Conservation (phyloP, 2,888 invertebrate species). For the Limenitis camilla region DNA sequence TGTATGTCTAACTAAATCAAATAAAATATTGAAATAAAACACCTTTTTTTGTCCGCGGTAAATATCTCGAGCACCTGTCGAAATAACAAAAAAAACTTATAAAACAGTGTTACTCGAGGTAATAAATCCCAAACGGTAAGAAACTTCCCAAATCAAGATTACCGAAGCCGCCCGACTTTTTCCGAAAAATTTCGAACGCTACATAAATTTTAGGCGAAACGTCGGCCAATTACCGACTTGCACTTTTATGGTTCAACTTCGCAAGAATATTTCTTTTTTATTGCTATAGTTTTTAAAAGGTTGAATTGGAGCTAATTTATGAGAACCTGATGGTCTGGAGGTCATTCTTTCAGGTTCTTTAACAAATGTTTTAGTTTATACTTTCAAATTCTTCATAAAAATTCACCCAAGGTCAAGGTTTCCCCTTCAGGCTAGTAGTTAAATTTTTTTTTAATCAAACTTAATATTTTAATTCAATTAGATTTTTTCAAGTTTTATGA, state of each 20-base stretch:
- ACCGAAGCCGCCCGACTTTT: conserved; percentile 30
- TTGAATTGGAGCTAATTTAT: conserved; percentile 28
- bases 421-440: too few species aligned
- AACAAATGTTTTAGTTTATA: too few species aligned
- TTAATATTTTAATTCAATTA: too few species aligned
- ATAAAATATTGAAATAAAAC: not conserved
- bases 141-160: conserved; percentile 28
- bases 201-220: conserved; percentile 29
- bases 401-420: too few species aligned
- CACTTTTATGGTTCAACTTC: conserved; percentile 32
- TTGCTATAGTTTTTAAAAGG: conserved; percentile 40
- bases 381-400: too few species aligned
- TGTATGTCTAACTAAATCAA: too few species aligned
- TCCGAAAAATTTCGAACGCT: conserved; percentile 30
- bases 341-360: too few species aligned
- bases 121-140: conserved; percentile 24
- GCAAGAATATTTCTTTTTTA: conserved; percentile 35
- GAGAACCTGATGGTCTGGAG: too few species aligned
- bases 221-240: conserved; percentile 32
- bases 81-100: not conserved
- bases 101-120: conserved; percentile 12
- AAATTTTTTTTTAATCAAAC: too few species aligned
- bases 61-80: not conserved
- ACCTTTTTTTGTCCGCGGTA: not conserved
- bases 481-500: too few species aligned